A percentile compares a stretch with the other conserved stretches of the same genome.
phyloP scores from a whole-genome alignment of 1,140 invertebrate genomes.

The Atta texana region DNA sequence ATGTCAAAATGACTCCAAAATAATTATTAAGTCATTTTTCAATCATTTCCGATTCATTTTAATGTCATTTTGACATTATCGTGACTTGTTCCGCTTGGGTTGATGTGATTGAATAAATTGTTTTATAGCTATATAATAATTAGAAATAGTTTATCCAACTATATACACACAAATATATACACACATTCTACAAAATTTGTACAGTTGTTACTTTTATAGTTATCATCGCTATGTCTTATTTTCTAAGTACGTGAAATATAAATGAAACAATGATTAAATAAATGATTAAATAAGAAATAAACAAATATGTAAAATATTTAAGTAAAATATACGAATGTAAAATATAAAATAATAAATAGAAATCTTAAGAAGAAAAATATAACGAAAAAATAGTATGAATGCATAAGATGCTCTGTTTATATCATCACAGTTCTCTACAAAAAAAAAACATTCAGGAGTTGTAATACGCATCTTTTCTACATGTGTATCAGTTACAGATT shows the following conservation, averaged over 20 bases:
- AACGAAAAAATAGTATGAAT: background rate
- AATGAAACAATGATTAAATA: background rate
- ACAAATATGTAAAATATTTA: background rate
- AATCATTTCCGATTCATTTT: too few species aligned
- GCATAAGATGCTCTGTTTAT: background rate
- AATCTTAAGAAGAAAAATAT: background rate
- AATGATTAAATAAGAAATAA: conserved; percentile 13
- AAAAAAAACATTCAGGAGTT: background rate
- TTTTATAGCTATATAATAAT: too few species aligned
- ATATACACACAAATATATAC: too few species aligned
- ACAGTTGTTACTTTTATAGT: too few species aligned
- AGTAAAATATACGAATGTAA: background rate
- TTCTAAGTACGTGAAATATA: background rate
- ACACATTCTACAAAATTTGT: too few species aligned
- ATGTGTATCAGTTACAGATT: conserved; percentile 10
- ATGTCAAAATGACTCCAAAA: too few species aligned
- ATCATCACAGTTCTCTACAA: background rate
- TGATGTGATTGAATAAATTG: too few species aligned
- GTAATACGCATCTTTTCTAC: conserved; percentile 24
- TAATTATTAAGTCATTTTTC: too few species aligned
- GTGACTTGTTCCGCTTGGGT: too few species aligned
- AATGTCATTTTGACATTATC: too few species aligned
- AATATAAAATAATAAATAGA: background rate
- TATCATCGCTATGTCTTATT: too few species aligned
- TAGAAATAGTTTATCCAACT: too few species aligned